phyloP scores from a whole-genome alignment of 2,113 vertebrate species.

The Cheilinus undulatus region DNA sequence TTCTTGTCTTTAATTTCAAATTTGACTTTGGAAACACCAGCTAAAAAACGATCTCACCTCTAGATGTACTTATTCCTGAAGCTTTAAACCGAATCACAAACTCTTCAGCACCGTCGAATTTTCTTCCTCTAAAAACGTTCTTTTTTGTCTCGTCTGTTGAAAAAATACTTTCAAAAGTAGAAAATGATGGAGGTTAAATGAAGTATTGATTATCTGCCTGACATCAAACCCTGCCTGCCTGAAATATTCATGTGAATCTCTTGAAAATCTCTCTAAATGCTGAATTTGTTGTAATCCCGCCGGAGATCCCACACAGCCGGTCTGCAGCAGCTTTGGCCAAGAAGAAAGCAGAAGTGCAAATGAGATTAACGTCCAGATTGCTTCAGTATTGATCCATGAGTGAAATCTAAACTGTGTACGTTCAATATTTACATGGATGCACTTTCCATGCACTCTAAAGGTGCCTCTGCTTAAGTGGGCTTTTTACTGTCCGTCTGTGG shows the following conservation, averaged over 20 bases:
- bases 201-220: conserved; percentile 1
- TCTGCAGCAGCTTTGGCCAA: conserved; percentile 28
- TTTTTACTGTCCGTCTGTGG: conserved; percentile 48
- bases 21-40: background rate
- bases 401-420: conserved; percentile 67
- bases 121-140: background rate
- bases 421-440: conserved; percentile 72
- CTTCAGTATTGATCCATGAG: conserved; percentile 66
- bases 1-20: background rate
- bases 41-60: background rate
- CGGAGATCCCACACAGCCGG: background rate
- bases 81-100: background rate
- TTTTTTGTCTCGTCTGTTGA: background rate
- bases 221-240: background rate
- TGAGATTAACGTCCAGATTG: conserved; percentile 67
- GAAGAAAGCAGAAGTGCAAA: conserved; percentile 63
- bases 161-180: background rate
- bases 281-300: conserved; percentile 24
- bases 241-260: conserved; percentile 20
- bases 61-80: background rate
- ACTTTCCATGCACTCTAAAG: conserved; percentile 68
- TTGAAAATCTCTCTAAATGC: background rate
- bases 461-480: conserved; percentile 58
- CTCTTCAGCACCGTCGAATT: background rate
- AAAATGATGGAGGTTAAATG: background rate